Percentiles rank a stretch among this genome's conserved stretches.
phyloP scores from a whole-genome alignment of 2,113 vertebrate genomes.

The Clarias gariepinus region DNA sequence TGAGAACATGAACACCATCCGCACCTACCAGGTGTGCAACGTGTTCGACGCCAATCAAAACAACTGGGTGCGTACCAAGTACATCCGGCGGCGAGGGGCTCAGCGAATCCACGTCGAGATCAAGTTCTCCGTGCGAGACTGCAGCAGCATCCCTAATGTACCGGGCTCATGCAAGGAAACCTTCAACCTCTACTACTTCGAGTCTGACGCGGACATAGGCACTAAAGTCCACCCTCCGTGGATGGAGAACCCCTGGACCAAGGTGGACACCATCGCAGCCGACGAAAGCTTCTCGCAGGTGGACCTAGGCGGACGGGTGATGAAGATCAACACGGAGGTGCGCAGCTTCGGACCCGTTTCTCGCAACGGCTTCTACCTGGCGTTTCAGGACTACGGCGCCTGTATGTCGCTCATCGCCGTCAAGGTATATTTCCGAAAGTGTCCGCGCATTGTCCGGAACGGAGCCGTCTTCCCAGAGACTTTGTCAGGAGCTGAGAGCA shows the following conservation, averaged over 20 bases:
- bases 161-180: slow-evolving; percentile 98
- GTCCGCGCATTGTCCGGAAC: slow-evolving; percentile 83
- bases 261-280: slow-evolving; percentile 94
- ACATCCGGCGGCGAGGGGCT: slow-evolving; percentile 83
- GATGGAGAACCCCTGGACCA: slow-evolving; percentile 98
- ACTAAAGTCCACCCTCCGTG: slow-evolving; percentile 84
- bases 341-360: slow-evolving; percentile 94
- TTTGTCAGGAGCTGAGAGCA: slow-evolving; percentile 94
- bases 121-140: slow-evolving; percentile 96
- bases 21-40: slow-evolving; percentile 97
- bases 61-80: slow-evolving; percentile 95
- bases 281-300: slow-evolving; percentile 97
- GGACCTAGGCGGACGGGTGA: slow-evolving; percentile 88
- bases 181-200: slow-evolving; percentile 94
- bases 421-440: slow-evolving; percentile 92
- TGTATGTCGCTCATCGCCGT: slow-evolving; percentile 97
- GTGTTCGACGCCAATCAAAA: slow-evolving; percentile 93
- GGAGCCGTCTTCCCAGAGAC: slow-evolving; percentile 91
- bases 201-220: slow-evolving; percentile 85
- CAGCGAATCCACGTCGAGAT: slow-evolving; percentile 96
- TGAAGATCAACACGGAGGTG: slow-evolving; percentile 96
- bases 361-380: slow-evolving; percentile 89
- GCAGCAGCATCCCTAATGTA: slow-evolving; percentile 93
- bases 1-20: slow-evolving; percentile 97
- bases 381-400: slow-evolving; percentile 95